Evolutionary conservation across 2,113 vertebrate species (phyloP).

Genomic region (Polypterus senegalus): DNA sequence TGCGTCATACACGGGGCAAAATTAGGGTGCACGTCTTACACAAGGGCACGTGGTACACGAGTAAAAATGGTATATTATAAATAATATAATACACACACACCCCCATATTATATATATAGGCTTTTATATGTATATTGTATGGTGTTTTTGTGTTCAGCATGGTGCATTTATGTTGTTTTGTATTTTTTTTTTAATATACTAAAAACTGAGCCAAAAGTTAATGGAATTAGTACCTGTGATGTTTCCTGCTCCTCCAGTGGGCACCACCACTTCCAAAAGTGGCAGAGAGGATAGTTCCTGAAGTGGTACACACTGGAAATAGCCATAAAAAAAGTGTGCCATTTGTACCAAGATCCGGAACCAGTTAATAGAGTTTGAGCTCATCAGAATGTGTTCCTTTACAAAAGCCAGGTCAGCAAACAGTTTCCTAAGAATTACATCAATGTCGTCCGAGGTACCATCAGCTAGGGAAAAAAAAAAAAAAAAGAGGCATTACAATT

Average conservation of each 20-base stretch:
- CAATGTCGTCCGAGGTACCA: slow-evolving; percentile 79
- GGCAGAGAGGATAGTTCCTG: slow-evolving; percentile 28
- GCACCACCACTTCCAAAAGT: slow-evolving; percentile 74
- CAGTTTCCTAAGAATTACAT: slow-evolving; percentile 60
- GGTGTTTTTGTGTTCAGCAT: too few species aligned
- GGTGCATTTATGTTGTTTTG: too few species aligned
- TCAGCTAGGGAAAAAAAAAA: slow-evolving; percentile 45
- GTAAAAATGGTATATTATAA: too few species aligned
- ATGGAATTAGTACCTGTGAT: slow-evolving; percentile 49
- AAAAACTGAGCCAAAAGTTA: too few species aligned
- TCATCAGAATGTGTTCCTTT: slow-evolving; percentile 60
- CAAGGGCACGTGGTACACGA: too few species aligned
- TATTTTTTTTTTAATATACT: too few species aligned
- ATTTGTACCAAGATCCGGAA: slow-evolving; percentile 77
- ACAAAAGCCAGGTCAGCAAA: slow-evolving; percentile 64
- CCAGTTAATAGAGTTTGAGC: slow-evolving; percentile 87
- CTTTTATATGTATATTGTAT: too few species aligned
- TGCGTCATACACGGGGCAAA: too few species aligned
- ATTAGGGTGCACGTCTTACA: too few species aligned
- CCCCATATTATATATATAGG: too few species aligned
- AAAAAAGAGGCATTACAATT: background rate
- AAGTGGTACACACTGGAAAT: slow-evolving; percentile 49
- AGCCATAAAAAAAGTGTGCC: slow-evolving; percentile 74
- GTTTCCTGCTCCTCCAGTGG: slow-evolving; percentile 81
- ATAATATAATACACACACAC: too few species aligned